These are phyloP conservation scores for Melinaea menophilus DNA, from an alignment of 2,888 invertebrate species.

Conservation along the genomic window DNA sequence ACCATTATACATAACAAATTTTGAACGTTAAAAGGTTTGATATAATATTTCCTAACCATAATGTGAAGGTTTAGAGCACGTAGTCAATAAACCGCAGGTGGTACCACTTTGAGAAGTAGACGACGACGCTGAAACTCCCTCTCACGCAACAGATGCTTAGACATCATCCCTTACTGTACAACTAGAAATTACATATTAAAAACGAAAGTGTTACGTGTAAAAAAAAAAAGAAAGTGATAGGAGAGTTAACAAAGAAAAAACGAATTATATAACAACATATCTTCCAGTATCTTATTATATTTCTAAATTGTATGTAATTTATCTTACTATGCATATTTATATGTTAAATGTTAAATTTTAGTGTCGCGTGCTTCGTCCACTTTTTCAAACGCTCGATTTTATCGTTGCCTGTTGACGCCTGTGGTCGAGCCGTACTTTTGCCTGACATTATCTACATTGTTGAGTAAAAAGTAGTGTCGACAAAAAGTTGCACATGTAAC, in stretches of 20 bases:
- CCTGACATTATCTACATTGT: background rate
- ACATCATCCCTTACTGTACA: background rate
- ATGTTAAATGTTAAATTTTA: constrained; percentile 24
- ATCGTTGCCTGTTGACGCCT: constrained; percentile 26
- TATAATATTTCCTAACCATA: background rate
- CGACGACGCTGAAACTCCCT: constrained; percentile 14
- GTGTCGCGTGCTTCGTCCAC: constrained; percentile 30
- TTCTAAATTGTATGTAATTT: constrained; percentile 10
- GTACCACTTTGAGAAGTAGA: constrained; percentile 11
- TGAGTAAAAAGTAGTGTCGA: constrained; percentile 2
- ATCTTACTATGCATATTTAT: constrained; percentile 16
- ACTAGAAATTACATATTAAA: background rate
- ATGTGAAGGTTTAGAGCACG: constrained; percentile 1
- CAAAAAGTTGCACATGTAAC: constrained; percentile 6
- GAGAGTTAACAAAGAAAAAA: background rate
- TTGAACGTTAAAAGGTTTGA: background rate
- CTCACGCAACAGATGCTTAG: constrained; percentile 13
- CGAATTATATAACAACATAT: no score
- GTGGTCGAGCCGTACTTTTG: constrained; percentile 14
- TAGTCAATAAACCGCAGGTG: constrained; percentile 22
- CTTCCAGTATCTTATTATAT: no score
- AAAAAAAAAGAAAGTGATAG: background rate
- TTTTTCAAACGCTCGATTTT: constrained; percentile 30
- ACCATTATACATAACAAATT: background rate
- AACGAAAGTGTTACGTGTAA: background rate